Conservation (phyloP, 1,140 invertebrate species). For the Drosophila biarmipes region DNA sequence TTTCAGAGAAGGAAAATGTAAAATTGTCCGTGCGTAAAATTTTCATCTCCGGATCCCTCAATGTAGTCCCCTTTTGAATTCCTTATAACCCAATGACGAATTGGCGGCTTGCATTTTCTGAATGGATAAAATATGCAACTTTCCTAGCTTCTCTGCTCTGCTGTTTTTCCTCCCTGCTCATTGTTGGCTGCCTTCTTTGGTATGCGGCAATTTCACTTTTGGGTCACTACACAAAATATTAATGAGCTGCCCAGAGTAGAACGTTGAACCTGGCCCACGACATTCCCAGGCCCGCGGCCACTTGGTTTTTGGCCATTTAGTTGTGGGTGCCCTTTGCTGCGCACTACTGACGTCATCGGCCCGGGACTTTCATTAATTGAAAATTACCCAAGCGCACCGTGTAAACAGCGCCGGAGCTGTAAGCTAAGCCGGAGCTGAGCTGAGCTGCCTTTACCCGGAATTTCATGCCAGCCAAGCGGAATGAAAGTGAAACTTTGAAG, state of each 20-base stretch:
- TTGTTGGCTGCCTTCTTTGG: conserved; percentile 43
- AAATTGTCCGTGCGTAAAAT: neutral
- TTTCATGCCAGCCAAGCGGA: conserved; percentile 63
- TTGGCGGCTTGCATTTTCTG: neutral
- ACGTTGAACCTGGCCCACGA: conserved; percentile 53
- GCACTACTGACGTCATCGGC: conserved; percentile 64
- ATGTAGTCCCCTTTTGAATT: neutral
- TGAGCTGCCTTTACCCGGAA: conserved; percentile 57
- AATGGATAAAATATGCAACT: conserved; percentile 55
- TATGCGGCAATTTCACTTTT: conserved; percentile 84
- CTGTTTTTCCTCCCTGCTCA: conserved; percentile 4
- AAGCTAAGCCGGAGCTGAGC: conserved; percentile 39
- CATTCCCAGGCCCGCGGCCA: conserved; percentile 31
- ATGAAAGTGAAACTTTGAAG: conserved; percentile 81
- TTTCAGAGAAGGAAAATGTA: too few relatives aligned
- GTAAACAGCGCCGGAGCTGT: conserved; percentile 39
- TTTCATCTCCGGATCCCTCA: neutral
- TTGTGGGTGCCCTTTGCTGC: conserved; percentile 45
- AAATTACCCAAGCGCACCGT: conserved; percentile 73
- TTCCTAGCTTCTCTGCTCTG: conserved; percentile 4
- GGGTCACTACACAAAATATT: conserved; percentile 62
- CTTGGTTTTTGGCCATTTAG: neutral
- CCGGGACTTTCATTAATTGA: conserved; percentile 79
- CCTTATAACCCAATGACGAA: too few relatives aligned
- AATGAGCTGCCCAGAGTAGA: conserved; percentile 64